Base-by-base conservation (phyloP, 2,888 invertebrate species). In the Drosophila pegasa region DNA sequence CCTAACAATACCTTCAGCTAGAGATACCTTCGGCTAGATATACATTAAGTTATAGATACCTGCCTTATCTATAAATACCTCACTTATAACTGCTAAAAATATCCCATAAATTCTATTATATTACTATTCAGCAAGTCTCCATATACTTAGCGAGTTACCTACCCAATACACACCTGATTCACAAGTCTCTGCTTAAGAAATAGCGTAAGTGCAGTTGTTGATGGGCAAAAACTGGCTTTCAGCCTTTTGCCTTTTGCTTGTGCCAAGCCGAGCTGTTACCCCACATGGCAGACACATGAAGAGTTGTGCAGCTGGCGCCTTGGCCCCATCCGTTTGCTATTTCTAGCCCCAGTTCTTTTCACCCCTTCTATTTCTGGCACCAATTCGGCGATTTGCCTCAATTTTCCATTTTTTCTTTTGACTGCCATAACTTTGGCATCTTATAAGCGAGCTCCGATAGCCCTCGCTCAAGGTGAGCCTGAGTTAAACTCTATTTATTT, bases 401-500 rank as follows among this genome's bases (percentile, higher is more conserved):
- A 35, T 60, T 45, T 64, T 62, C 43, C 50, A 51, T 54, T 61
- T 71, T 65, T 45, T 33, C 27, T 27, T 55, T 61, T 68, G 65
- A 47, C 56, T 33, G 41, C 58, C 60, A 65, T 80, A 63, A 64
- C 65, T 83, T 73, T 51, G 67, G 70, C 78, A 63, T 84, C 78
- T 70, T 85, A 56, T 55, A 20, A 8, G 18, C 47, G 54, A 40
- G 55, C 37, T 31, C 55, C 25, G 7, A 14, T 40, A 35, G 29
- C 29, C 10, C 51, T 40, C 27, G 14, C 41, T 56, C 37, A 67
- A 75, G 69, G 79, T 75, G 61, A 62, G 50, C 33, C 43, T 27
- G 41, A 50, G 45, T 60, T 43, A 51, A 67, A 71, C 60, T 69
- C 76, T 64, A 56, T 69, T 57, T 33, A 38, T 22, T 31, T 50